Base-by-base conservation (phyloP, 2,888 invertebrate species). In the Boloria selene region DNA sequence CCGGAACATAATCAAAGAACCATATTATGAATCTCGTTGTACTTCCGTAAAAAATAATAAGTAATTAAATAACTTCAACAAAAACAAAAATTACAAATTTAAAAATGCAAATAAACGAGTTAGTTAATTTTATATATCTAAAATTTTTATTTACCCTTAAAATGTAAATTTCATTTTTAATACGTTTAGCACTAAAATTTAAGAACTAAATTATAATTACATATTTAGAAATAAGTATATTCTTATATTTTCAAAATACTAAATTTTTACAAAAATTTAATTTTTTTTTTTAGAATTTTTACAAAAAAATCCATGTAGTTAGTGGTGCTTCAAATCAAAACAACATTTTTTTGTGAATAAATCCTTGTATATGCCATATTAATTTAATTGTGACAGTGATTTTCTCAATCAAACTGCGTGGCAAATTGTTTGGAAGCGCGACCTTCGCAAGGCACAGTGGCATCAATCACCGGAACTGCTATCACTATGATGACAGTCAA, bases 371-470 rank as follows among this genome's bases (percentile, higher is more conserved):
- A 51, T 3, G 16, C 18, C 58, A 58, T 18, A 45, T 55, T 50
- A 55, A 62, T n/a, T 59, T 26, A 63, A 65, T 54, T 54, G 49
- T 45, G 56, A 53, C 61, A 58, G 61, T 60, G 51, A 68, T 68
- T 68, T 68, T 68, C 62, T 53, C 59, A 68, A 59, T 59, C 52
- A 65, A 42, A 45, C 42, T 26, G 65, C 68, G 68, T 69, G 65
- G 60, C 68, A 61, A 64, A 64, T 58, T 38, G 31, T 38, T 38
- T 58, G 52, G 49, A 52, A 16, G 26, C 31, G 51, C 18, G 49
- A 58, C 66, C 66, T 62, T 66, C 56, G 50, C 22, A 66, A 56
- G 54, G 55, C 22, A 31, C 13, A 55, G 31, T 13, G 38, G 50
- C 45, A 47, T 31, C 61, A 55, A 65, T 60, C 31, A 66, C 61